Conservation (phyloP, 92 coral and sea anemone genomes). For the Palythoa caribaeorum region DNA sequence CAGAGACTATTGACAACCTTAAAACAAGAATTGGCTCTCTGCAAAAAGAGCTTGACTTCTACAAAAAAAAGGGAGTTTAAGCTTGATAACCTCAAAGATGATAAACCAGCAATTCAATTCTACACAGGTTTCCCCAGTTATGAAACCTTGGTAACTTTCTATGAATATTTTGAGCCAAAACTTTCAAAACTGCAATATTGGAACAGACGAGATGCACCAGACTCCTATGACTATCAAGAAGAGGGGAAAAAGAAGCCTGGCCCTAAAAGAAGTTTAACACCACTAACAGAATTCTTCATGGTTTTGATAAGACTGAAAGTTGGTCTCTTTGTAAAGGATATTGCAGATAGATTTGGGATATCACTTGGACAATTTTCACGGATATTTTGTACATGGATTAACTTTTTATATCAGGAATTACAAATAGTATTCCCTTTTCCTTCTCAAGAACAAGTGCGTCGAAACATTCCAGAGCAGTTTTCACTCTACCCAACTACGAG, state of each 20-base stretch:
- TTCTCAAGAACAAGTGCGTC: background rate
- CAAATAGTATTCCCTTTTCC: background rate
- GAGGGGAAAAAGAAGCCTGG: constrained; percentile 66
- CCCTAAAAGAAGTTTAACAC: background rate
- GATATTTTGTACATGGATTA: constrained; percentile 13
- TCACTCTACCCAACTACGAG: background rate
- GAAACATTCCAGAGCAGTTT: background rate
- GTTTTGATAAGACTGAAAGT: constrained; percentile 31
- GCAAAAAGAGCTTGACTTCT: background rate
- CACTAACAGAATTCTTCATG: constrained; percentile 19
- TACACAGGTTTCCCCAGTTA: background rate
- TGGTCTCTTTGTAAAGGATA: constrained; percentile 10
- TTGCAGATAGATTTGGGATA: constrained; percentile 8
- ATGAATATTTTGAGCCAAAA: constrained; percentile 31
- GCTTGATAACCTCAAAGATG: constrained; percentile 9
- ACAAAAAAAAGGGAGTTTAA: background rate
- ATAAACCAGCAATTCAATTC: background rate
- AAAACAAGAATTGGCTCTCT: background rate
- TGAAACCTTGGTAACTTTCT: background rate
- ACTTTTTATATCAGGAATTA: background rate
- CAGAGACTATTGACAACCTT: background rate
- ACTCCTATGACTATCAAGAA: constrained; percentile 58
- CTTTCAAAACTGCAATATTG: constrained; percentile 66
- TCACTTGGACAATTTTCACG: background rate
- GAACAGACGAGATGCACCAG: constrained; percentile 51